Evolutionary conservation across 2,888 invertebrate species (phyloP).

Genomic region (Orthosia cruda): DNA sequence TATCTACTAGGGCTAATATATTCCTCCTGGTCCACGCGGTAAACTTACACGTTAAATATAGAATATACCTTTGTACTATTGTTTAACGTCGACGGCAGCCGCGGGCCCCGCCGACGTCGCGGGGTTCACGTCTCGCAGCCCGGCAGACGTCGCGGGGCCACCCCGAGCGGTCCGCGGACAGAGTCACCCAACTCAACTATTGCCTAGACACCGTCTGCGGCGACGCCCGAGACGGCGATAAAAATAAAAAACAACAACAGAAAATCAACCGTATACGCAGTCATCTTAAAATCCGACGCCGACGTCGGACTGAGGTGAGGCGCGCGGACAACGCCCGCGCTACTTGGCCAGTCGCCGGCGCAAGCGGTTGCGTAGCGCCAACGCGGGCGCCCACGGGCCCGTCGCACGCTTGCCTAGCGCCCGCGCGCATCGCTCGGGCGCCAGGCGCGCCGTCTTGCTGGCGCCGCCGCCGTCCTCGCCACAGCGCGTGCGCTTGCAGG

Average conservation of each 20-base stretch:
- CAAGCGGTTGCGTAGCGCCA: slow-evolving; percentile 87
- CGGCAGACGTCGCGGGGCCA: slow-evolving; percentile 46
- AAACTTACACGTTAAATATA: slow-evolving; percentile 87
- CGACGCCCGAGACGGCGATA: slow-evolving; percentile 54
- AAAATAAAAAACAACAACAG: slow-evolving; percentile 79
- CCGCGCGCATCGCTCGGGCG: slow-evolving; percentile 74
- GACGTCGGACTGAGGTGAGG: slow-evolving; percentile 77
- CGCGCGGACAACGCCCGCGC: slow-evolving; percentile 64
- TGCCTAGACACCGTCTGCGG: slow-evolving; percentile 63
- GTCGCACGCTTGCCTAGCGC: slow-evolving; percentile 80
- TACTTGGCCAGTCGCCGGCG: slow-evolving; percentile 87
- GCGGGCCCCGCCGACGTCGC: slow-evolving; percentile 50
- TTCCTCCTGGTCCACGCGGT: slow-evolving; percentile 89
- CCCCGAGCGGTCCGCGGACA: slow-evolving; percentile 58
- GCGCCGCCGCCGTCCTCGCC: slow-evolving; percentile 60
- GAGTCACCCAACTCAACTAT: slow-evolving; percentile 56
- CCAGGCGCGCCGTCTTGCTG: slow-evolving; percentile 70
- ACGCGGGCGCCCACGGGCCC: slow-evolving; percentile 86
- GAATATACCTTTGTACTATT: slow-evolving; percentile 90
- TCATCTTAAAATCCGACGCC: slow-evolving; percentile 85
- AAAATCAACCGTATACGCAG: slow-evolving; percentile 85
- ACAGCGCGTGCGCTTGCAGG: slow-evolving; percentile 65
- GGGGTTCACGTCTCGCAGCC: slow-evolving; percentile 44
- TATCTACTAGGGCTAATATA: slow-evolving; percentile 87
- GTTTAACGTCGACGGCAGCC: slow-evolving; percentile 79